A percentile compares a stretch with the other conserved stretches of the same genome.
These are phyloP conservation scores for Scaptomyza cyrtandrae DNA, from an alignment of 2,888 invertebrate genomes.

Conservation along the genomic window DNA sequence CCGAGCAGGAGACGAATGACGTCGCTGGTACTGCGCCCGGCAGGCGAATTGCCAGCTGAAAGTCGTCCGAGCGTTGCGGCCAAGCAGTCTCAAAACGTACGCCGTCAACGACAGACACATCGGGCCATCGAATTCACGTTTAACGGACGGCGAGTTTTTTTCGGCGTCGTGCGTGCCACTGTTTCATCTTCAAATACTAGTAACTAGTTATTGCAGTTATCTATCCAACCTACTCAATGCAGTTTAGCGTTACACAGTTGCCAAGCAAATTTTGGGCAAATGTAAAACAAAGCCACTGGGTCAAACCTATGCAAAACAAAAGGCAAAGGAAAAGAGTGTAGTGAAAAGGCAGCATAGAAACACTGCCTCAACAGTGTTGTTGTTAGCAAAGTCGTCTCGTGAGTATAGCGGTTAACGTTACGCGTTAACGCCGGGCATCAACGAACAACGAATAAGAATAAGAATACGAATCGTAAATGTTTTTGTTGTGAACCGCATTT, in stretches of 20 bases:
- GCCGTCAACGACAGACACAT: conserved; percentile 74
- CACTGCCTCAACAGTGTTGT: conserved; percentile 15
- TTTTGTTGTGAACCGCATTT: conserved; percentile 21
- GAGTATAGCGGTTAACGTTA: conserved; percentile 3
- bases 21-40: conserved; percentile 15
- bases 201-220: background rate
- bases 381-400: background rate
- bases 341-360: conserved; percentile 8
- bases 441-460: background rate
- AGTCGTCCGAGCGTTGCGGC: conserved; percentile 69
- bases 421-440: conserved; percentile 32
- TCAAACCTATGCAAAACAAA: conserved; percentile 8
- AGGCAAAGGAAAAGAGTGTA: conserved; percentile 10
- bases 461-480: background rate
- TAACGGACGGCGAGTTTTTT: conserved; percentile 50
- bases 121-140: conserved; percentile 41
- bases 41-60: conserved; percentile 59
- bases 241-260: conserved; percentile 1
- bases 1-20: background rate
- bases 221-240: background rate
- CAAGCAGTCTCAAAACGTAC: conserved; percentile 77
- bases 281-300: conserved; percentile 19
- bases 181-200: conserved; percentile 3
- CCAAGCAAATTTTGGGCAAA: conserved; percentile 1
- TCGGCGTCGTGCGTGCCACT: conserved; percentile 53